Evolutionary conservation across 2,797 vertebrate genomes (phyloP).

Genomic region (Spheniscus humboldti): DNA sequence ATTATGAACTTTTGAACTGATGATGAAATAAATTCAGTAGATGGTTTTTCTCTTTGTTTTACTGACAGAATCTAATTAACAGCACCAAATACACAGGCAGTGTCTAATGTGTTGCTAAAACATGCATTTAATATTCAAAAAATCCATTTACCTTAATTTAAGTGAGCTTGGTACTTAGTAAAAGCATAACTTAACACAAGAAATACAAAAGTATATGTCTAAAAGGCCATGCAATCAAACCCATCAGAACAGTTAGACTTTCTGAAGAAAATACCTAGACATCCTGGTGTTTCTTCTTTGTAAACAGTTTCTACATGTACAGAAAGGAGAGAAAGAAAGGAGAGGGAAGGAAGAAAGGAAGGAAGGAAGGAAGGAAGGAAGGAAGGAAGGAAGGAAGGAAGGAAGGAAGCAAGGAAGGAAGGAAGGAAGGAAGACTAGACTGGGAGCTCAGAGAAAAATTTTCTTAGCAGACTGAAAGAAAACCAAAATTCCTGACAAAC

Average conservation of each 20-base stretch:
- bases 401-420: too few relatives aligned
- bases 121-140: neutral
- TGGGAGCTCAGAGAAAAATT: neutral
- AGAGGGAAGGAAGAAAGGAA: too few relatives aligned
- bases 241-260: neutral
- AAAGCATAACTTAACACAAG: neutral
- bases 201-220: neutral
- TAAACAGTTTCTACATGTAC: neutral
- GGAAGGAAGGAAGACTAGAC: too few relatives aligned
- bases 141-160: neutral
- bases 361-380: too few relatives aligned
- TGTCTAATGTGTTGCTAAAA: neutral
- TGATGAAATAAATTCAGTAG: neutral
- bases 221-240: neutral
- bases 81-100: neutral
- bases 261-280: neutral
- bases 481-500: neutral
- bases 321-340: neutral
- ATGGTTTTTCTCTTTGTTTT: neutral
- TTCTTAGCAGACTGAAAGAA: neutral
- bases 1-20: neutral
- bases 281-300: neutral
- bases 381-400: too few relatives aligned
- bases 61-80: neutral
- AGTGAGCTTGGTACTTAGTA: neutral